These are phyloP conservation scores for Vulpes lagopus DNA, from an alignment of 2,113 vertebrate species.

Conservation along the genomic window DNA sequence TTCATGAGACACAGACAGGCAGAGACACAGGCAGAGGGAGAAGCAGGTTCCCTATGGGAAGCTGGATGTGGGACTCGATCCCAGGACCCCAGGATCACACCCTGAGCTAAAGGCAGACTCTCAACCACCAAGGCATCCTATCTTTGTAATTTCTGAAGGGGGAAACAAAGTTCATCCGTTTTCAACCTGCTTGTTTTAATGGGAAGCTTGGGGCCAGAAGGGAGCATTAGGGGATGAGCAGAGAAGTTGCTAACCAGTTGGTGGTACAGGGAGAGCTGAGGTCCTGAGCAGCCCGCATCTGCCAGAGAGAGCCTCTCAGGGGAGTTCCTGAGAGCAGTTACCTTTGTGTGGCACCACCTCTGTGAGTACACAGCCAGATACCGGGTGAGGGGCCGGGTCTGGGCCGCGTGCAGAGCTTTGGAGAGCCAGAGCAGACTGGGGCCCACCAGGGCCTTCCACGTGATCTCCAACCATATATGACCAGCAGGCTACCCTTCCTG, in stretches of 20 bases:
- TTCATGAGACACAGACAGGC: no score
- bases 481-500: rapidly evolving
- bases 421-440: background rate
- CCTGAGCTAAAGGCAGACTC: no score
- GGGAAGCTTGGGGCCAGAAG: background rate
- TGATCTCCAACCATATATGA: background rate
- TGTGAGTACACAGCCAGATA: rapidly evolving
- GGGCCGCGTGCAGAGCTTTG: background rate
- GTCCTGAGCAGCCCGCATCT: rapidly evolving
- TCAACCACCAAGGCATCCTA: no score
- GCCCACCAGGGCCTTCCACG: rapidly evolving
- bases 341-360: background rate
- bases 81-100: no score
- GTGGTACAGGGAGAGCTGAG: background rate
- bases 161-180: background rate
- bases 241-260: background rate
- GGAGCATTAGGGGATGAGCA: background rate
- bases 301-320: rapidly evolving
- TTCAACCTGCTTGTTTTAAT: background rate
- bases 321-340: background rate
- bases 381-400: background rate
- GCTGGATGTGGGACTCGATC: no score
- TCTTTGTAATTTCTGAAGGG: background rate
- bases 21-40: no score
- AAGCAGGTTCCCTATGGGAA: no score